Conservation (phyloP, 1,140 invertebrate genomes). For the Apis laboriosa region DNA sequence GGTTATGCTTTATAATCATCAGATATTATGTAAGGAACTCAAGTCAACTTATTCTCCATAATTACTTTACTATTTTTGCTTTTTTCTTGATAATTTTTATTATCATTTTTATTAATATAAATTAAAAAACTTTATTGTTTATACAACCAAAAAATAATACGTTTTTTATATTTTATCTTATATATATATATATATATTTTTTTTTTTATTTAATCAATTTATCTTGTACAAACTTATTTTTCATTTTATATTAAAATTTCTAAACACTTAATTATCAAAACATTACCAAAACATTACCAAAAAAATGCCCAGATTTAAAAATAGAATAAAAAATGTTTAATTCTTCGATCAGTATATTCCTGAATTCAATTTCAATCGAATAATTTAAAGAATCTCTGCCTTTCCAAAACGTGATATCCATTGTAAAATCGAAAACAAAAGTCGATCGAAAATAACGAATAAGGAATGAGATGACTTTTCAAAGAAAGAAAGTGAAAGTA, state of each 20-base stretch:
- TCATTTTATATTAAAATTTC: no score
- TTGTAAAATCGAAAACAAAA: neutral
- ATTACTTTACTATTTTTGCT: neutral
- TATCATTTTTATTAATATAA: neutral
- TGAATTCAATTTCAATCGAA: neutral
- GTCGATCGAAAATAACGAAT: neutral
- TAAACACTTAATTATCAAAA: no score
- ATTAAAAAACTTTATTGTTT: neutral
- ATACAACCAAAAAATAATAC: neutral
- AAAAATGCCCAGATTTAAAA: neutral
- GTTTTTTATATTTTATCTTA: no score
- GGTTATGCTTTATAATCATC: conserved; percentile 24
- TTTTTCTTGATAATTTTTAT: neutral
- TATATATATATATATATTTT: no score
- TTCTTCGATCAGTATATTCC: neutral
- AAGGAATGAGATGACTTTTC: neutral
- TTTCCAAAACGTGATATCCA: neutral
- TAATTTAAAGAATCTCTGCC: neutral
- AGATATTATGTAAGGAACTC: conserved; percentile 1
- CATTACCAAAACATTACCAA: no score
- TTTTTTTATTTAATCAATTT: neutral
- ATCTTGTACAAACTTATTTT: neutral
- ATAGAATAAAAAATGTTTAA: no score
- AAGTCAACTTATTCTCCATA: neutral
- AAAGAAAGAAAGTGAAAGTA: conserved; percentile 37